phyloP scores from a whole-genome alignment of 2,888 invertebrate species.

The Epinotia demarniana region DNA sequence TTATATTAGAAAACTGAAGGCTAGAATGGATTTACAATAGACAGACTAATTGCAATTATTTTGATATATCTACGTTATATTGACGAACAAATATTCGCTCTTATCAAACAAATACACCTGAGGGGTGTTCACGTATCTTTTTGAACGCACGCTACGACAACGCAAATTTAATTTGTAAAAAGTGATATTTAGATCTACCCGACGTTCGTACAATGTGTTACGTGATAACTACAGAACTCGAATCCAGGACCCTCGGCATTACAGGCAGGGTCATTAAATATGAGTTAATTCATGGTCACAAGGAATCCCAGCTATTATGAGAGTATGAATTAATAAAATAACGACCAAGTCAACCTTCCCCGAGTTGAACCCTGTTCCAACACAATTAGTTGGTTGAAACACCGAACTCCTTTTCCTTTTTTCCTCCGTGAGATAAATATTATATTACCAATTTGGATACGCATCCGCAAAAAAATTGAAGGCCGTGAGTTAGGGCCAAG shows the following conservation, averaged over 20 bases:
- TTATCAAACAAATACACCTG: too few species aligned
- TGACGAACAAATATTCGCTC: too few species aligned
- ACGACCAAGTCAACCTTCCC: slow-evolving; percentile 5
- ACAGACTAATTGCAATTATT: too few species aligned
- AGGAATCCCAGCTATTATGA: not conserved
- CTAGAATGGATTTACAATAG: too few species aligned
- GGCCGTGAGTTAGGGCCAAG: slow-evolving; percentile 56
- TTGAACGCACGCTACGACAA: too few species aligned
- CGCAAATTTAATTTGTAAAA: too few species aligned
- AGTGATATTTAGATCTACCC: too few species aligned
- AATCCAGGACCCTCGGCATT: too few species aligned
- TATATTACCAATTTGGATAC: slow-evolving; percentile 63
- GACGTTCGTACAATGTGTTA: too few species aligned
- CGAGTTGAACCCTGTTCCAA: slow-evolving; percentile 23
- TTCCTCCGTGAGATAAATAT: slow-evolving; percentile 52
- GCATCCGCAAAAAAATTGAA: slow-evolving; percentile 68
- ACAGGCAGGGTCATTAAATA: not conserved
- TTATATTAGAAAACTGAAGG: too few species aligned
- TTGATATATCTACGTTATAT: too few species aligned
- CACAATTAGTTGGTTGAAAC: slow-evolving; percentile 50
- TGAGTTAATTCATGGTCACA: not conserved
- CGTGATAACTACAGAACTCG: not conserved
- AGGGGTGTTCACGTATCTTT: too few species aligned
- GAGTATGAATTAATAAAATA: slow-evolving; percentile 22
- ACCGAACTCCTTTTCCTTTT: slow-evolving; percentile 58